phyloP scores from a whole-genome alignment of 2,888 invertebrate genomes.

The Agonopterix alstromeriana region DNA sequence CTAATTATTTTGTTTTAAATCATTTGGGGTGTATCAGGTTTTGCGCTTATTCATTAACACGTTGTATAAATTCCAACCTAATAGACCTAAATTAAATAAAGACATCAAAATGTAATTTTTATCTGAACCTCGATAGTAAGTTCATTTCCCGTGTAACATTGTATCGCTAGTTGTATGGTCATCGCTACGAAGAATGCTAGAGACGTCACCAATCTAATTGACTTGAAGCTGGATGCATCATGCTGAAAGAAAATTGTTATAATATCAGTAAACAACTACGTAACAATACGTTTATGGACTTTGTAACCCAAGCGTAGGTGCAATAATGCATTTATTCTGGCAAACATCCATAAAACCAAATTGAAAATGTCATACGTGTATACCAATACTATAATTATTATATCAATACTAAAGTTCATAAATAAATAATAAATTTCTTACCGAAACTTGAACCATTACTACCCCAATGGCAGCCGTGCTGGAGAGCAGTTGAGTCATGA shows the following conservation, averaged over 20 bases:
- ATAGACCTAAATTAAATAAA: no score
- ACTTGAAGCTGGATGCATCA: conserved; percentile 62
- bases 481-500: conserved; percentile 67
- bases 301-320: background rate
- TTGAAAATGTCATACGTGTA: background rate
- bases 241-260: conserved; percentile 32
- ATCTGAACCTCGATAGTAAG: conserved; percentile 53
- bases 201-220: conserved; percentile 53
- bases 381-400: background rate
- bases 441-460: conserved; percentile 72
- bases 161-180: conserved; percentile 61
- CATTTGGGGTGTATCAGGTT: no score
- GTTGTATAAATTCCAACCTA: no score
- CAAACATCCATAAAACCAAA: background rate
- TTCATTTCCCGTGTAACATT: conserved; percentile 64
- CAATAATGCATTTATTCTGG: background rate
- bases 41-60: no score
- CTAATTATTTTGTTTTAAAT: no score
- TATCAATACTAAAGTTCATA: background rate
- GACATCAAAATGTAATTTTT: background rate
- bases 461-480: conserved; percentile 70
- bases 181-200: conserved; percentile 63
- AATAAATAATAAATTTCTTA: conserved; percentile 23
- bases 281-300: background rate
- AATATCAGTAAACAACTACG: background rate